Evolutionary conservation across 2,888 invertebrate genomes (phyloP).

Genomic region (Leucophenga maculata): DNA sequence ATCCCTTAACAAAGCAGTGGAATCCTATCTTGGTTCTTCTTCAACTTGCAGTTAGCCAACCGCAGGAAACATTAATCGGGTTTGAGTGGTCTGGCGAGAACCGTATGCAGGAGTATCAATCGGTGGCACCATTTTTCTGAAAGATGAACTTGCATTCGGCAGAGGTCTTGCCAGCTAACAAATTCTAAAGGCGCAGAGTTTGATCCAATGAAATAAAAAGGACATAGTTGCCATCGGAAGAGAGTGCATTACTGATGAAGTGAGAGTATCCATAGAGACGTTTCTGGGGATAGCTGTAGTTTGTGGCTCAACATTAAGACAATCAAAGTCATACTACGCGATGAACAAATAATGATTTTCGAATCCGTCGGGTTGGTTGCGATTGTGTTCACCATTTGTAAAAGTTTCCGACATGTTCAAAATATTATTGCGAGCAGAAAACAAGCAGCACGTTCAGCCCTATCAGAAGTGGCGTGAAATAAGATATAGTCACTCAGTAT

Average conservation of each 20-base stretch:
- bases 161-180: slow-evolving; percentile 93
- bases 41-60: slow-evolving; percentile 96
- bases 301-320: too few species aligned
- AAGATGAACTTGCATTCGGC: slow-evolving; percentile 99
- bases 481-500: too few species aligned
- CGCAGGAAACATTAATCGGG: slow-evolving; percentile 98
- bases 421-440: too few species aligned
- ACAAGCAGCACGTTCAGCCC: too few species aligned
- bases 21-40: slow-evolving; percentile 98
- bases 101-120: slow-evolving; percentile 99
- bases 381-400: too few species aligned
- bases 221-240: slow-evolving; percentile 98
- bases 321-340: too few species aligned
- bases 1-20: slow-evolving; percentile 99
- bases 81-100: slow-evolving; percentile 98
- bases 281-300: slow-evolving; percentile 95
- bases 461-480: too few species aligned
- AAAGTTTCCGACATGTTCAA: too few species aligned
- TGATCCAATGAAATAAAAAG: slow-evolving; percentile 99
- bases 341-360: too few species aligned
- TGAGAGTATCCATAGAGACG: slow-evolving; percentile 97
- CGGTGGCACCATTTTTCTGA: slow-evolving; percentile 92
- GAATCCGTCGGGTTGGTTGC: too few species aligned
- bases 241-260: slow-evolving; percentile 97
- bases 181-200: slow-evolving; percentile 97